phyloP scores from a whole-genome alignment of 2,797 vertebrate species.

The Yasuhikotakia modesta region DNA sequence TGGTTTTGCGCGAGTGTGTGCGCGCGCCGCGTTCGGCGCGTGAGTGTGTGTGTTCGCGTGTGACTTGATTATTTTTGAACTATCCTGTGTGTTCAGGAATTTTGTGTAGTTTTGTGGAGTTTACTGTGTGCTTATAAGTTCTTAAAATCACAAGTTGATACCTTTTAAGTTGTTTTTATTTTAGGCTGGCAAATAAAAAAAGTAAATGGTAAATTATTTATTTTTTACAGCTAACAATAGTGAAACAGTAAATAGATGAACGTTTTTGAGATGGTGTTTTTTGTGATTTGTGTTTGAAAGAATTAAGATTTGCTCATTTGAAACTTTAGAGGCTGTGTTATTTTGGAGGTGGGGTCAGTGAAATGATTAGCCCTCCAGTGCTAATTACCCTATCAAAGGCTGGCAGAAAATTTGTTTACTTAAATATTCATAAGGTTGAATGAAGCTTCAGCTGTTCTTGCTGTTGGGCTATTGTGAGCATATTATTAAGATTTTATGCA shows the following conservation, averaged over 20 bases:
- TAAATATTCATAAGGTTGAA: conserved; percentile 99
- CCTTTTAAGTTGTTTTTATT: conserved; percentile 46
- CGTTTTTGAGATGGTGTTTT: conserved; percentile 73
- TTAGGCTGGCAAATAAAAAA: conserved; percentile 60
- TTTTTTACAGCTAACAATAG: conserved; percentile 71
- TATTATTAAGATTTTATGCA: conserved; percentile 99
- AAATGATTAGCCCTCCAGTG: conserved; percentile 90
- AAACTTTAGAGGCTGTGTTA: conserved; percentile 82
- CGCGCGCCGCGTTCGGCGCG: conserved; percentile 11
- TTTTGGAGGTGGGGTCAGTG: conserved; percentile 89
- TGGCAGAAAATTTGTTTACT: conserved; percentile 99
- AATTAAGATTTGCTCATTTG: conserved; percentile 59
- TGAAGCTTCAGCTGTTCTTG: conserved; percentile 76
- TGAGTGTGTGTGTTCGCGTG: conserved; percentile 36
- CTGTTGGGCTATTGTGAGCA: conserved; percentile 97
- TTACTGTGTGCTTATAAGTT: conserved; percentile 58
- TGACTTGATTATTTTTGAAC: background rate
- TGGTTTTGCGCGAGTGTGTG: conserved; percentile 40
- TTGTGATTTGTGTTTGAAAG: conserved; percentile 45
- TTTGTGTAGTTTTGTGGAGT: conserved; percentile 47
- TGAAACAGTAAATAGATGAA: conserved; percentile 81
- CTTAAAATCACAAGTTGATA: conserved; percentile 59
- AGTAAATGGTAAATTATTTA: conserved; percentile 58
- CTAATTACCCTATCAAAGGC: conserved; percentile 99
- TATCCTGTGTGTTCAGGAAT: conserved; percentile 32